phyloP scores from a whole-genome alignment of 2,888 invertebrate genomes.

The Patella caerulea region DNA sequence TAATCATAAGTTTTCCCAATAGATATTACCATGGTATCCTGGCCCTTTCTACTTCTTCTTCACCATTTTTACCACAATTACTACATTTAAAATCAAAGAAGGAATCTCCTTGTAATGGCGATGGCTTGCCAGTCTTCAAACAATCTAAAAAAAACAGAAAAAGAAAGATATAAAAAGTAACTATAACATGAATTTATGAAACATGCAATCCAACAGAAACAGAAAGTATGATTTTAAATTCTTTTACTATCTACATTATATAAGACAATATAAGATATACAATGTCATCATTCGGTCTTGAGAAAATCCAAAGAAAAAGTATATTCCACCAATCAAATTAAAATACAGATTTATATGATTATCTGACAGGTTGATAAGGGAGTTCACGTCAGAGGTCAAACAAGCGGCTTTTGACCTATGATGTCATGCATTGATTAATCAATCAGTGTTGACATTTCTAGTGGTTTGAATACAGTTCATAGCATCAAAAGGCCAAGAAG shows the following conservation, averaged over 20 bases:
- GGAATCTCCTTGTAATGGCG: conserved; percentile 59
- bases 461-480: no score
- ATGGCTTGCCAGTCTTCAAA: conserved; percentile 56
- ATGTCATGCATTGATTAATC: no score
- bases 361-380: no score
- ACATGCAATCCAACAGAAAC: no score
- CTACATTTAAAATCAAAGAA: conserved; percentile 61
- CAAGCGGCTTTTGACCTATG: no score
- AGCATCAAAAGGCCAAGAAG: no score
- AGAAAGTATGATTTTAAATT: background rate
- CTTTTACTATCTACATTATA: background rate
- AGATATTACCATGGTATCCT: conserved; percentile 58
- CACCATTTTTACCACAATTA: conserved; percentile 51
- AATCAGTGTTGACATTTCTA: no score
- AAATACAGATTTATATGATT: no score
- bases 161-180: background rate
- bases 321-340: no score
- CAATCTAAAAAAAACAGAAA: conserved; percentile 50
- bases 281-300: no score
- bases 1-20: background rate
- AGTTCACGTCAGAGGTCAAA: no score
- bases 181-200: background rate
- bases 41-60: conserved; percentile 55
- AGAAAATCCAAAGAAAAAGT: no score
- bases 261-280: background rate